These are phyloP conservation scores for Myoxocephalus aenaeus DNA, from an alignment of 2,797 vertebrate genomes.

Conservation along the genomic window DNA sequence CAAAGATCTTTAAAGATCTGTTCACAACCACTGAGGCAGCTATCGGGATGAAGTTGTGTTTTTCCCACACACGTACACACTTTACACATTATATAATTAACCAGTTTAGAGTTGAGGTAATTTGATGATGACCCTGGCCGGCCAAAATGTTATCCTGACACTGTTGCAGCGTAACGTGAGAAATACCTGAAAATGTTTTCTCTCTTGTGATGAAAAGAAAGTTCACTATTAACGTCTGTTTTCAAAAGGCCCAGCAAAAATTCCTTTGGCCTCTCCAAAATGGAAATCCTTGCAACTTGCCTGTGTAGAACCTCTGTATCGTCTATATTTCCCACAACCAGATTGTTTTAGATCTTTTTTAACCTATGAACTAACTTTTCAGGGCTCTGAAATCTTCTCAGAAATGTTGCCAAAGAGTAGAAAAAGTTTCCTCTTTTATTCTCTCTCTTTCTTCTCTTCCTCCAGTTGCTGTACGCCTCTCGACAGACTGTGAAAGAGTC, in stretches of 20 bases:
- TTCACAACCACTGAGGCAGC: not conserved
- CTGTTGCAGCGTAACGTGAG: not conserved
- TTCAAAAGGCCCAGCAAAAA: not conserved
- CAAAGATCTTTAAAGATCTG: too few species aligned
- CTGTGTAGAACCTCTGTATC: not conserved
- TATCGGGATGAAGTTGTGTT: not conserved
- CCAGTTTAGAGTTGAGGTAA: not conserved
- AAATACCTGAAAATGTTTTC: not conserved
- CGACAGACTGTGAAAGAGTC: constrained; percentile 38
- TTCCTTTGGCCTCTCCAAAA: not conserved
- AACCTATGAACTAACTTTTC: not conserved
- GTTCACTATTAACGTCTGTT: not conserved
- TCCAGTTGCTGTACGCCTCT: constrained; percentile 3
- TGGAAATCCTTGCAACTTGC: too few species aligned
- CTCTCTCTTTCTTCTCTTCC: not conserved
- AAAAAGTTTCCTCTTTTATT: not conserved
- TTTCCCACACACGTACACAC: not conserved
- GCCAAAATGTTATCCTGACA: too few species aligned
- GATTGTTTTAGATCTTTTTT: not conserved
- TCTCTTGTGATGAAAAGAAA: too few species aligned
- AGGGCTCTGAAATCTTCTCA: not conserved
- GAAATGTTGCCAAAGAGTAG: not conserved
- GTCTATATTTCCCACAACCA: not conserved
- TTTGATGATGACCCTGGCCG: too few species aligned
- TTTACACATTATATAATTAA: not conserved